A percentile compares a stretch with the other conserved stretches of the same genome.
Conservation (phyloP, 2,888 invertebrate species). For the Drosophila nr. fundita region DNA sequence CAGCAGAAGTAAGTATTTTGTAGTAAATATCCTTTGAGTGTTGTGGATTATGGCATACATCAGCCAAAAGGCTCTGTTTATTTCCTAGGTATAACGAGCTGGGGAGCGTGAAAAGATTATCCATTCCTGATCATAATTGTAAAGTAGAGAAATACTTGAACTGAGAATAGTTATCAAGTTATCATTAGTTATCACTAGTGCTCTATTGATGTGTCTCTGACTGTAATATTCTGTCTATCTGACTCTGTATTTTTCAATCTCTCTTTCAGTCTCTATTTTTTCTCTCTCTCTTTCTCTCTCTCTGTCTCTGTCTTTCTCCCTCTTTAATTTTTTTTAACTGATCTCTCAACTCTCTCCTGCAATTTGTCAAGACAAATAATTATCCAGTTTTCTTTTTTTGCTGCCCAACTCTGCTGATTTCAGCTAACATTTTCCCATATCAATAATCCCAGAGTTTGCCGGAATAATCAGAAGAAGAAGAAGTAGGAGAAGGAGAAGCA, state of each 20-base stretch:
- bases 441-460: conserved; percentile 43
- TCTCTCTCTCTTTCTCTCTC: too few relatives aligned
- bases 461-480: conserved; percentile 23
- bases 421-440: conserved; percentile 61
- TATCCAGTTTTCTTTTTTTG: conserved; percentile 2
- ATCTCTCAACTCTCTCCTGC: conserved; percentile 1
- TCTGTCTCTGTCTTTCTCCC: neutral
- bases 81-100: neutral
- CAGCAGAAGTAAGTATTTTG: conserved; percentile 1
- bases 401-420: conserved; percentile 1
- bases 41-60: neutral
- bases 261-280: too few relatives aligned
- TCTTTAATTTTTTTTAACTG: neutral
- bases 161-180: neutral
- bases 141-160: neutral
- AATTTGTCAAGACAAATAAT: conserved; percentile 28
- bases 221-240: too few relatives aligned
- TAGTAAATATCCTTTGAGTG: conserved; percentile 1
- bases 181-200: neutral
- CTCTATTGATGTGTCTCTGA: neutral
- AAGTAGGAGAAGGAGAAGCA: neutral
- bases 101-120: neutral
- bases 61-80: neutral
- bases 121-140: neutral
- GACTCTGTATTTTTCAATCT: neutral